Percentiles rank a stretch among this genome's conserved stretches.
phyloP scores from a whole-genome alignment of 1,140 invertebrate species.

The Platorchestia sp. region DNA sequence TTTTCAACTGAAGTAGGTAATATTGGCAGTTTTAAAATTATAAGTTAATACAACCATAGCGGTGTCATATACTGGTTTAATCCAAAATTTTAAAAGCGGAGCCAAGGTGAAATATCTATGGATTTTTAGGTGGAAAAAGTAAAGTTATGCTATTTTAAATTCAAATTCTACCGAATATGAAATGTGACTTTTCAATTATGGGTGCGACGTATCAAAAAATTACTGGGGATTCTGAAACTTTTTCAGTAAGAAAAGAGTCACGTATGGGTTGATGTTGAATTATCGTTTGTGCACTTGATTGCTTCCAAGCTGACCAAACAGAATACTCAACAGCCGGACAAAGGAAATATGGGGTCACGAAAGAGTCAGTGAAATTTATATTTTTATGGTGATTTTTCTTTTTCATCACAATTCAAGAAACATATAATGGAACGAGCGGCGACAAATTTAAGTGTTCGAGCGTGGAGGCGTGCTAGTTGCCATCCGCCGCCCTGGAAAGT shows the following conservation, averaged over 20 bases:
- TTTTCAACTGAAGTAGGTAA: neutral
- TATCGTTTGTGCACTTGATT: neutral
- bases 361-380: neutral
- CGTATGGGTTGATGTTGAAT: neutral
- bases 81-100: too few species aligned
- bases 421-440: neutral
- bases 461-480: neutral
- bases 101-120: too few species aligned
- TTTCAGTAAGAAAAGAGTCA: neutral
- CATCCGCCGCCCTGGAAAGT: neutral
- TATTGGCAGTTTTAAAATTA: too few species aligned
- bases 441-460: neutral
- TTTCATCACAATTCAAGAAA: neutral
- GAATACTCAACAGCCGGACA: neutral
- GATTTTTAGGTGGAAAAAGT: too few species aligned
- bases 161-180: too few species aligned
- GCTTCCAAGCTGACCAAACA: neutral
- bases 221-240: neutral
- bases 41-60: too few species aligned
- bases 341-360: neutral
- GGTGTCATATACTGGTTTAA: too few species aligned
- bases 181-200: too few species aligned
- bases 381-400: neutral
- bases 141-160: too few species aligned
- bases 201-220: too few species aligned